A percentile compares a stretch with the other conserved stretches of the same genome.
phyloP scores from a whole-genome alignment of 2,888 invertebrate genomes.

The Athrips mouffetella region DNA sequence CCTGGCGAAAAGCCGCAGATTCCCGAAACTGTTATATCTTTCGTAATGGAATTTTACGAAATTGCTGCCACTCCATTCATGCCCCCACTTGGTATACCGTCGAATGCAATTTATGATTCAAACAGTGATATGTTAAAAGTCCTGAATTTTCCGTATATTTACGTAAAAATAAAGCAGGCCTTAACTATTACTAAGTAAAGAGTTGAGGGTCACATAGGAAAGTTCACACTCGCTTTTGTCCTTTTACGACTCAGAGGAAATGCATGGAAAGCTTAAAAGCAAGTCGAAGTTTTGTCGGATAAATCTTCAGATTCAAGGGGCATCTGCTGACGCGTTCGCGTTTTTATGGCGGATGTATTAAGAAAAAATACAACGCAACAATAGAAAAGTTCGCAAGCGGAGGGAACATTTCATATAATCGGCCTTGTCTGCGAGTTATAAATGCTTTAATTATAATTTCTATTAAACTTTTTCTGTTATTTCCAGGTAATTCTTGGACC shows the following conservation, averaged over 20 bases:
- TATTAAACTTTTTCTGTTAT: too few relatives aligned
- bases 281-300: neutral
- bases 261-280: neutral
- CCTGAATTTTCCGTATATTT: slow-evolving; percentile 6
- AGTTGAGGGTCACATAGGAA: neutral
- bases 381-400: too few relatives aligned
- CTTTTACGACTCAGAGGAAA: slow-evolving; percentile 5
- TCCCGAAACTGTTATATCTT: neutral
- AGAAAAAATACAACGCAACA: too few relatives aligned
- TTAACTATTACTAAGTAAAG: neutral
- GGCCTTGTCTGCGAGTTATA: too few relatives aligned
- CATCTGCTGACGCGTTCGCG: neutral
- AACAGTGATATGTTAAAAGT: neutral
- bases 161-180: slow-evolving; percentile 2
- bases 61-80: neutral
- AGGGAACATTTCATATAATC: too few relatives aligned
- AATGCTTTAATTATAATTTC: too few relatives aligned
- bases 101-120: slow-evolving; percentile 7
- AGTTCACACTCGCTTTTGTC: neutral
- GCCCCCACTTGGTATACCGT: neutral
- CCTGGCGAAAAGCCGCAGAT: neutral
- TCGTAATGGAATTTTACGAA: neutral
- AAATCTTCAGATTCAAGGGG: neutral
- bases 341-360: too few relatives aligned
- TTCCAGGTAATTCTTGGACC: too few relatives aligned